Conservation (phyloP, 1,140 invertebrate species). For the Saxidomus purpurata region DNA sequence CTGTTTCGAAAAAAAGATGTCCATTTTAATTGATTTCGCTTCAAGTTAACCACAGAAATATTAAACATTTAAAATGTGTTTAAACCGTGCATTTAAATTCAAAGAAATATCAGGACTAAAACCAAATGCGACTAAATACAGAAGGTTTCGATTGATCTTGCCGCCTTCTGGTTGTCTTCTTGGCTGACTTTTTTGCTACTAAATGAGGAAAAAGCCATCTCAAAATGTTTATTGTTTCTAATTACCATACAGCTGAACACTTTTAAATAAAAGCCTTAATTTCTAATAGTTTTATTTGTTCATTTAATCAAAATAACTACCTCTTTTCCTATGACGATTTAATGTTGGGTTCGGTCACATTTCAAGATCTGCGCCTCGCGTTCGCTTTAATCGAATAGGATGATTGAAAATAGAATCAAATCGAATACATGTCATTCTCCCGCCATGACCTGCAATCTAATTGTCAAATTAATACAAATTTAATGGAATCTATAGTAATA, state of each 20-base stretch:
- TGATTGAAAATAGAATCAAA: conserved; percentile 65
- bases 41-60: background rate
- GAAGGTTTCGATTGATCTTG: background rate
- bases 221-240: conserved; percentile 59
- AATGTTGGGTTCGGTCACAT: conserved; percentile 49
- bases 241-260: conserved; percentile 60
- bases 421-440: conserved; percentile 65
- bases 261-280: conserved; percentile 54
- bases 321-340: conserved; percentile 52
- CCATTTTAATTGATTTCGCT: background rate
- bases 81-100: background rate
- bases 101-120: too few relatives aligned
- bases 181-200: background rate
- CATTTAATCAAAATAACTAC: conserved; percentile 64
- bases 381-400: conserved; percentile 35
- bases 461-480: conserved; percentile 71
- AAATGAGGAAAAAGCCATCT: conserved; percentile 9
- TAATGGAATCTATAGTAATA: conserved; percentile 63
- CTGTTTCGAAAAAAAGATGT: too few relatives aligned
- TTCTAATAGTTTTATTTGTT: conserved; percentile 64
- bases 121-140: too few relatives aligned
- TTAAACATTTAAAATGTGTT: background rate
- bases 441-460: conserved; percentile 54
- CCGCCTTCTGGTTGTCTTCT: background rate
- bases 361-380: conserved; percentile 35